Conservation (phyloP, 2,888 invertebrate species). For the Lycaena phlaeas region DNA sequence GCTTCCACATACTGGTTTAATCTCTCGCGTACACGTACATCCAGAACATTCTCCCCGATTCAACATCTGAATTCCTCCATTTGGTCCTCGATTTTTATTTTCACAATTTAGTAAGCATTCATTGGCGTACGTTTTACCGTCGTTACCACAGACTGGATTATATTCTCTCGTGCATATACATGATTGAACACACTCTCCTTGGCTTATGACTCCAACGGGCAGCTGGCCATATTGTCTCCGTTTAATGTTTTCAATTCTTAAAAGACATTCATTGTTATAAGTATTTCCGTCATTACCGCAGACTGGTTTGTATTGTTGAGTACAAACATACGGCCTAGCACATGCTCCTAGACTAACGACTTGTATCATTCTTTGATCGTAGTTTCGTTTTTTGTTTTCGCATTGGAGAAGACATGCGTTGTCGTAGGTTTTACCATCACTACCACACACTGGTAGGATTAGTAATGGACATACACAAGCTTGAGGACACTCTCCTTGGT, state of each 20-base stretch:
- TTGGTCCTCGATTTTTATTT: slow-evolving; percentile 4
- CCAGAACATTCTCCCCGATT: slow-evolving; percentile 14
- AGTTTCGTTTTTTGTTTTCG: slow-evolving; percentile 24
- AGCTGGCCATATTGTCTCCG: background rate
- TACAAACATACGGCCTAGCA: background rate
- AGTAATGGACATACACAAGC: too few species aligned
- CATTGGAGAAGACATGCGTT: slow-evolving; percentile 18
- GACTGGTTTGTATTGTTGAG: background rate
- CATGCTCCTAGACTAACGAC: too few species aligned
- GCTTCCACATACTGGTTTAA: slow-evolving; percentile 24
- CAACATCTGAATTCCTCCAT: background rate
- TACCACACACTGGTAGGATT: slow-evolving; percentile 26
- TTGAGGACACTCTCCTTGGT: slow-evolving; percentile 9
- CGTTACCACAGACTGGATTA: slow-evolving; percentile 24
- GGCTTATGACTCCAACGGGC: background rate
- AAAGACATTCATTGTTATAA: slow-evolving; percentile 3
- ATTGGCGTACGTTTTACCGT: slow-evolving; percentile 23
- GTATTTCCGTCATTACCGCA: slow-evolving; percentile 10
- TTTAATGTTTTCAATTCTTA: background rate
- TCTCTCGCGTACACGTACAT: slow-evolving; percentile 16
- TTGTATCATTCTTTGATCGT: too few species aligned
- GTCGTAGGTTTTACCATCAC: slow-evolving; percentile 16
- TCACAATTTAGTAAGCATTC: slow-evolving; percentile 22
- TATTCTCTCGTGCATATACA: slow-evolving; percentile 13
- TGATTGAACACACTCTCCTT: slow-evolving; percentile 14